Conservation (phyloP, 2,888 invertebrate genomes). For the Sussaba pulchella region DNA sequence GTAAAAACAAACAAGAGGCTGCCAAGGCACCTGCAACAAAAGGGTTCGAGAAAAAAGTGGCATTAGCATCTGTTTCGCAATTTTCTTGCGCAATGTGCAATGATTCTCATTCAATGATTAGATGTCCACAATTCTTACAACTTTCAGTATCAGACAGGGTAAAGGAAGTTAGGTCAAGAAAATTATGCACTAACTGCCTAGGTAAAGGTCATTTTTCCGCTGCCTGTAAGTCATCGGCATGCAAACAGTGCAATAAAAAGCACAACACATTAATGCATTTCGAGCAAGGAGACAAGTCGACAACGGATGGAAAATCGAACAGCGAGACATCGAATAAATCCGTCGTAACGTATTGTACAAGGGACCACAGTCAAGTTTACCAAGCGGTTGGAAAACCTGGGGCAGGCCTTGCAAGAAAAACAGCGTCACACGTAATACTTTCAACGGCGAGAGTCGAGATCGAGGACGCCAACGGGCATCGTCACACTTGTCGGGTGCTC, state of each 20-base stretch:
- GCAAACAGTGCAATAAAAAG: conserved; percentile 64
- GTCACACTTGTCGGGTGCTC: conserved; percentile 39
- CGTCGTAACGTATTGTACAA: background rate
- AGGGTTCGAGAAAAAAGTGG: conserved; percentile 17
- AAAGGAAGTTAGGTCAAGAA: conserved; percentile 48
- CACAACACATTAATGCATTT: conserved; percentile 62
- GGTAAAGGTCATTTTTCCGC: conserved; percentile 55
- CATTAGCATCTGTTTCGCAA: conserved; percentile 33
- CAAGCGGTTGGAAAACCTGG: background rate
- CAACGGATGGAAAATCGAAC: background rate
- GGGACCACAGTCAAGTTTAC: background rate
- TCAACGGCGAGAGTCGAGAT: conserved; percentile 36
- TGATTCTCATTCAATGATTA: conserved; percentile 33
- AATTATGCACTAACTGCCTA: conserved; percentile 69
- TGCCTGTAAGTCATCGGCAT: conserved; percentile 60
- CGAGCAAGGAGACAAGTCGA: background rate
- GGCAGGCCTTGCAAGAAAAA: conserved; percentile 28
- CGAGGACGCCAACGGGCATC: conserved; percentile 27
- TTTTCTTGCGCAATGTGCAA: conserved; percentile 34
- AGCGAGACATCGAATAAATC: background rate
- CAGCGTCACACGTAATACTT: conserved; percentile 22
- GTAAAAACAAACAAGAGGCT: conserved; percentile 40
- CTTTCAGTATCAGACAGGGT: conserved; percentile 41
- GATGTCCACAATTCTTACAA: conserved; percentile 46
- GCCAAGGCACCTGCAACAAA: conserved; percentile 20